Conservation (phyloP, 2,888 invertebrate genomes). For the Pteria penguin region DNA sequence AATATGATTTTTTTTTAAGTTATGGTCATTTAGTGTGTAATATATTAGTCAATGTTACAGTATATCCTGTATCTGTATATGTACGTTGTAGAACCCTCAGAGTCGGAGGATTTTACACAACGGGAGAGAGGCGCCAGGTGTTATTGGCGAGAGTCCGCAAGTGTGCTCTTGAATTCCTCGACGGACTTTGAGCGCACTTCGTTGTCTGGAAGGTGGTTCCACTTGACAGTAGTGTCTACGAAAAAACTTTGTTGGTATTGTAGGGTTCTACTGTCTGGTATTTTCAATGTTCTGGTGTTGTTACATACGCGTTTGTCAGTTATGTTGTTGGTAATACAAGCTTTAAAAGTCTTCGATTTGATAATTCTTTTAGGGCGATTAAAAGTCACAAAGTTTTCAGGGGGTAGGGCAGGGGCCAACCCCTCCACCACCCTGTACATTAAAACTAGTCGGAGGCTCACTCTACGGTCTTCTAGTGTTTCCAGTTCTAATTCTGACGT, state of each 20-base stretch:
- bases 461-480: constrained; percentile 17
- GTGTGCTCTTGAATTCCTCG: too few relatives aligned
- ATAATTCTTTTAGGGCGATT: background rate
- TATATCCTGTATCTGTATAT: too few relatives aligned
- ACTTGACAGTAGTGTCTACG: constrained; percentile 16
- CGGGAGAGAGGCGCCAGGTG: too few relatives aligned
- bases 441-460: constrained; percentile 14
- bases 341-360: background rate
- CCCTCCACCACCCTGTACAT: constrained; percentile 32
- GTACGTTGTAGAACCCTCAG: too few relatives aligned
- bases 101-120: too few relatives aligned
- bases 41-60: too few relatives aligned
- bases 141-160: too few relatives aligned
- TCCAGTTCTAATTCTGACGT: constrained; percentile 15
- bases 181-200: too few relatives aligned
- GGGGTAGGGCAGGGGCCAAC: constrained; percentile 14
- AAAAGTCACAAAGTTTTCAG: background rate
- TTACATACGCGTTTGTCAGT: constrained; percentile 6
- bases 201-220: constrained; percentile 22
- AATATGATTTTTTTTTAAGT: too few relatives aligned
- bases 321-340: background rate
- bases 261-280: too few relatives aligned
- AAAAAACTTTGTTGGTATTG: constrained; percentile 25
- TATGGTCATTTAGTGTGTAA: too few relatives aligned
- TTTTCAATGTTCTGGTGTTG: background rate